A percentile compares a stretch with the other conserved stretches of the same genome.
Conservation (phyloP, 2,888 invertebrate species). For the Serripes groenlandicus region DNA sequence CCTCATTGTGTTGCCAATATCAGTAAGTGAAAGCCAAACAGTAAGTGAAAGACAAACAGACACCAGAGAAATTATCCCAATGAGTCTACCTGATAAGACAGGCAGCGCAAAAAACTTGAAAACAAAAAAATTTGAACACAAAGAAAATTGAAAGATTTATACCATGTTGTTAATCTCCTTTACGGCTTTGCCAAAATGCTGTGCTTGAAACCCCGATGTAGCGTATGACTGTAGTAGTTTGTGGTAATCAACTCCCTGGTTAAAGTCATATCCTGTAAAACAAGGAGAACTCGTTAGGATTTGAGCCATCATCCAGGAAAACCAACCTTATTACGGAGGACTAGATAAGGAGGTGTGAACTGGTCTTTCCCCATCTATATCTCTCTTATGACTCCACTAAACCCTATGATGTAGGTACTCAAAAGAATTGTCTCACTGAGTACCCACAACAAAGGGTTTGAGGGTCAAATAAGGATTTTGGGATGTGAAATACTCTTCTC, state of each 20-base stretch:
- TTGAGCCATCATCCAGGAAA: not conserved
- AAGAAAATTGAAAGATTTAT: constrained; percentile 55
- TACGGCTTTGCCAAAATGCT: constrained; percentile 96
- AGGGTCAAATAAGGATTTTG: too few relatives aligned
- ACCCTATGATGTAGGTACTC: too few relatives aligned
- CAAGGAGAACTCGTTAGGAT: too few relatives aligned
- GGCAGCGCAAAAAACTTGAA: not conserved
- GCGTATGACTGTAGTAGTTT: constrained; percentile 93
- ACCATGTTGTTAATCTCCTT: constrained; percentile 97
- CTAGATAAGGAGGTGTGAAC: too few relatives aligned
- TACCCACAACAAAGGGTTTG: too few relatives aligned
- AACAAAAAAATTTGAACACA: too few relatives aligned
- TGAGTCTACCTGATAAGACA: not conserved
- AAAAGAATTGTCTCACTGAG: too few relatives aligned
- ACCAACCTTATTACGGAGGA: not conserved
- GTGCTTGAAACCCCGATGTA: constrained; percentile 98
- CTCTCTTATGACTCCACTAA: too few relatives aligned
- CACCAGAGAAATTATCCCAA: not conserved
- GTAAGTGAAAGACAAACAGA: not conserved
- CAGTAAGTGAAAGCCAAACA: too few relatives aligned
- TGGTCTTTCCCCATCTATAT: too few relatives aligned
- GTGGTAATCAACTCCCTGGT: constrained; percentile 93
- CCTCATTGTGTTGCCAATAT: too few relatives aligned
- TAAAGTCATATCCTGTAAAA: constrained; percentile 94
- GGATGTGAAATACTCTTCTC: too few relatives aligned